phyloP scores from a whole-genome alignment of 92 coral and sea anemone genomes.

The Epizoanthus rinbou region DNA sequence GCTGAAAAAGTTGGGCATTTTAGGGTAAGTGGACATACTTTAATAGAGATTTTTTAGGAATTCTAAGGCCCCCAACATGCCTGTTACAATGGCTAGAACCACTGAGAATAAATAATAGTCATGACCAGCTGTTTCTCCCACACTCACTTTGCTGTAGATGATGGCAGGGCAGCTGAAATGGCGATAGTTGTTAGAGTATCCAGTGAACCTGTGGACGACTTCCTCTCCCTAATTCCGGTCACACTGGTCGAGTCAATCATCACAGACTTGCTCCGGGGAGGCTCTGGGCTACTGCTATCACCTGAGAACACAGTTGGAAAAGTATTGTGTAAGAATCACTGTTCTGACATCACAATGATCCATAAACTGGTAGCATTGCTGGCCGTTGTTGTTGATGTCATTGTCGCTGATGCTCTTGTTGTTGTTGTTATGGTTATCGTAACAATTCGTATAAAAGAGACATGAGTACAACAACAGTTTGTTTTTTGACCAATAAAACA shows the following conservation, averaged over 20 bases:
- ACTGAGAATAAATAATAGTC: neutral
- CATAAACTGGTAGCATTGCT: too few species aligned
- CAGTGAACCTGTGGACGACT: constrained; percentile 86
- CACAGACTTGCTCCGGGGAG: constrained; percentile 45
- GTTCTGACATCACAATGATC: too few species aligned
- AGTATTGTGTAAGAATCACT: too few species aligned
- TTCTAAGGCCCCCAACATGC: too few species aligned
- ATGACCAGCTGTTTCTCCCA: neutral
- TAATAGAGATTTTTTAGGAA: too few species aligned
- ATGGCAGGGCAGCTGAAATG: constrained; percentile 89
- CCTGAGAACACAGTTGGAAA: constrained; percentile 8
- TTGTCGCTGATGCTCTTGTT: too few species aligned
- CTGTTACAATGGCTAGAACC: neutral
- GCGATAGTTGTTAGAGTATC: constrained; percentile 95
- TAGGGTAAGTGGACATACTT: too few species aligned
- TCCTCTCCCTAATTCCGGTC: constrained; percentile 64
- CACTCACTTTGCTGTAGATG: constrained; percentile 64
- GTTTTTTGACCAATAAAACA: too few species aligned
- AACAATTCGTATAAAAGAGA: too few species aligned
- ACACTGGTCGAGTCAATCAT: constrained; percentile 63
- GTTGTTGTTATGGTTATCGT: too few species aligned
- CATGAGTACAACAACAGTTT: too few species aligned
- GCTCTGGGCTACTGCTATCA: constrained; percentile 40
- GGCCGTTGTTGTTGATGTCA: neutral
- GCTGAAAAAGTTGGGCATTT: too few species aligned